Conservation (phyloP, 2,888 invertebrate genomes). For the Lasius platythorax region DNA sequence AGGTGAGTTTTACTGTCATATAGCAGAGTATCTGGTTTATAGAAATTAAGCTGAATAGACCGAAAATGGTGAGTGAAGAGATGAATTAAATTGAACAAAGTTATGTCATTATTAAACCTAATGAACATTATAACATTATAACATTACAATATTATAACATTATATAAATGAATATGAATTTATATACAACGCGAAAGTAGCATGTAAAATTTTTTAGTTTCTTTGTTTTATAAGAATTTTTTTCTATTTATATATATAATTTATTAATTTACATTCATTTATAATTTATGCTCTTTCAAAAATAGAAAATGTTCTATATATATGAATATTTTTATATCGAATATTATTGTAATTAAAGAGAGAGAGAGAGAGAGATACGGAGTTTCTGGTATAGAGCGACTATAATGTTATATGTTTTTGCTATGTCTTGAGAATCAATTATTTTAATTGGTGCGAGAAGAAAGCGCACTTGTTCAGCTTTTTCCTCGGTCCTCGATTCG, state of each 20-base stretch:
- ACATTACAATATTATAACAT: background rate
- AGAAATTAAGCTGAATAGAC: background rate
- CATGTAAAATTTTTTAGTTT: too few species aligned
- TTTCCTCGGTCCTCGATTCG: conserved; percentile 62
- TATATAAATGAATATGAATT: background rate
- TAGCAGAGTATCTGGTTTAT: background rate
- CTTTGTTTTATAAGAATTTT: background rate
- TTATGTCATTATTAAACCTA: conserved; percentile 3
- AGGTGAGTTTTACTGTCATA: conserved; percentile 73
- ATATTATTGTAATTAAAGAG: background rate
- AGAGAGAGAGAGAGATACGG: too few species aligned
- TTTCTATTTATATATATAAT: too few species aligned
- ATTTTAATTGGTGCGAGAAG: conserved; percentile 42
- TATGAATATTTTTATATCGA: too few species aligned
- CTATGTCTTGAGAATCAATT: conserved; percentile 39
- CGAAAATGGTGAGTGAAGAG: conserved; percentile 22
- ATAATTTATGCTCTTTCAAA: too few species aligned
- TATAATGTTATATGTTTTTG: conserved; percentile 12
- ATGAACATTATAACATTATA: background rate
- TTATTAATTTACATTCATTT: too few species aligned
- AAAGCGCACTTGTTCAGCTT: conserved; percentile 43
- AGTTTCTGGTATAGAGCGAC: background rate
- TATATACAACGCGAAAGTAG: background rate
- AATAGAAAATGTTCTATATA: too few species aligned
- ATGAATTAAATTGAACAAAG: conserved; percentile 25